Base-by-base conservation (phyloP, 1,140 invertebrate genomes). In the Radopholus similis region DNA sequence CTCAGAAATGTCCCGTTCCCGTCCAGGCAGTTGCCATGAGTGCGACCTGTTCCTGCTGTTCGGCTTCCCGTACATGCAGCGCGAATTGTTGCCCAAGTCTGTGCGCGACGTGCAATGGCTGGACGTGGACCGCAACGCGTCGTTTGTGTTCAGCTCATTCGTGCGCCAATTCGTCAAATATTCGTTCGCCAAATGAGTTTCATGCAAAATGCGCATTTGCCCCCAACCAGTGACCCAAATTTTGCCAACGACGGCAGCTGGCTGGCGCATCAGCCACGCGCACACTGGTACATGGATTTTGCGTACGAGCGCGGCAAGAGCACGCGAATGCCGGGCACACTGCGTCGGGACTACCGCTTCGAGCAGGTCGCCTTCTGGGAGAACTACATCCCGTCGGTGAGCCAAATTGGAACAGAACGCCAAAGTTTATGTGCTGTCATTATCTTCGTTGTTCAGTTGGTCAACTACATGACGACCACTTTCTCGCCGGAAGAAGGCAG, bases 391-490 rank as follows among this genome's bases (percentile, higher is more conserved):
- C 78, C 78, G n/a, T 26, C 53, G 11, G 66, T 68, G 26, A 37
- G 37, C 30, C 18, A 30, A 28, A 6, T 26, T n/a, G 5, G 28
- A 2, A 13, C 18, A 21, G 5, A 28, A 0, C 18, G 9, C 18
- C 15, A 56, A n/a, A 32, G 23, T 11, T 40, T 4, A 42, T 44
- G 23, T 51, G 23, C 30, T 51, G 21, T n/a, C 11, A 44, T n/a
- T n/a, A 44, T 51, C 8, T 23, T 26, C 44, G 1, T 68, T 55
- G 15, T 26, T 8, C 1, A 68, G 66, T 49, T 81, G 28, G 79
- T 81, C n/a, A 81, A 78, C 49, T 81, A 82, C 64, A 81, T 81
- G 77, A 81, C 79, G 9, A 79, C 79, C 13, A 81, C 79, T 11
- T 81, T 81, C 32, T 60, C 79, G 18, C 79, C 79, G 21, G 58